These are phyloP conservation scores for Callipepla californica DNA, from an alignment of 2,113 vertebrate genomes.

Conservation along the genomic window DNA sequence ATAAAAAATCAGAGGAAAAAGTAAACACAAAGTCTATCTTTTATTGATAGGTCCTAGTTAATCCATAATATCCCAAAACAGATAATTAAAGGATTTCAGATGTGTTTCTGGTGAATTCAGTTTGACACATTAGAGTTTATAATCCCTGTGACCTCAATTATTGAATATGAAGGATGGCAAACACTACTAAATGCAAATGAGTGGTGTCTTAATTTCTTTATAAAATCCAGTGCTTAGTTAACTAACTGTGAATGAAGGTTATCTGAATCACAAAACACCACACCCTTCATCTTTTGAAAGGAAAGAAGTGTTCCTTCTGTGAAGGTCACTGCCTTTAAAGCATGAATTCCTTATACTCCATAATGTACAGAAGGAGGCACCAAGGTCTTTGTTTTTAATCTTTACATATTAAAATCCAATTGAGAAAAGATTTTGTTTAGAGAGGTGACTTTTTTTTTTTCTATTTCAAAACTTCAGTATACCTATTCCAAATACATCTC, in stretches of 20 bases:
- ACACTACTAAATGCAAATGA: constrained; percentile 69
- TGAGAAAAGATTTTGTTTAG: not conserved
- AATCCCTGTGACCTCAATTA: constrained; percentile 78
- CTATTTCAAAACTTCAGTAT: not conserved
- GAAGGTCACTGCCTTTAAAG: not conserved
- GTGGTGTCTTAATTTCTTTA: constrained; percentile 63
- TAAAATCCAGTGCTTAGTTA: constrained; percentile 69
- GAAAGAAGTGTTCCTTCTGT: not conserved
- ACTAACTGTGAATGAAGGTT: constrained; percentile 69
- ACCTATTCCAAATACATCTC: rapidly evolving
- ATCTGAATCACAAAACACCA: constrained; percentile 63
- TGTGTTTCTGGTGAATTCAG: constrained; percentile 70
- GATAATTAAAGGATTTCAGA: constrained; percentile 73
- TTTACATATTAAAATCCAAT: not conserved
- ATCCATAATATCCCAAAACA: constrained; percentile 56
- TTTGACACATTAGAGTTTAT: constrained; percentile 75
- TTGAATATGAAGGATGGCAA: constrained; percentile 74
- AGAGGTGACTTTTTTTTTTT: not conserved
- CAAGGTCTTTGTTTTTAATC: not conserved
- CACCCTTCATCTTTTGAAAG: constrained; percentile 16
- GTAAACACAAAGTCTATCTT: not conserved
- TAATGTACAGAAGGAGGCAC: not conserved
- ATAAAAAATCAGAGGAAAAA: not conserved
- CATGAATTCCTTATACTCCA: not conserved
- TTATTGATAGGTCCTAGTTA: constrained; percentile 37